Evolutionary conservation across 2,888 invertebrate genomes (phyloP), one percentile per base, ranked within the genome.

Genomic region (Lacanobia oleracea): DNA sequence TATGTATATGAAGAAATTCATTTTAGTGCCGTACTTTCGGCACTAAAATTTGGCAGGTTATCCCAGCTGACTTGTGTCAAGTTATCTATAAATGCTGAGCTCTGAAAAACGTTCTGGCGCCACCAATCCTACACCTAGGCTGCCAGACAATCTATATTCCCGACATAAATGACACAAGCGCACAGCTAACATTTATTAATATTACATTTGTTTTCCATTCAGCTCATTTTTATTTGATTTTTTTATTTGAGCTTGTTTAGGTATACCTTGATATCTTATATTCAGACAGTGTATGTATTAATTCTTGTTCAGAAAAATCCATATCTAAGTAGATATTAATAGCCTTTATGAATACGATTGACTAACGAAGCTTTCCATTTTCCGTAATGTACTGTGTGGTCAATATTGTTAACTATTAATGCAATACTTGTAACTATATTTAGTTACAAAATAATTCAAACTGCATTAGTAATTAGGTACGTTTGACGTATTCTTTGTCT

Each of bases 131-230:
- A 80, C 65, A 56, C 71, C 57, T 62, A 62, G n/a, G 23, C 48
- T 33, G 50, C 80, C 67, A 80, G 53, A 76, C 72, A 64, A 76
- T 68, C 40, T 62, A 23, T 77, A 61, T 73, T 79, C 78, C 54
- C 23, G 51, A 73, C 33, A 73, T 81, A 63, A 60, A 81, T n/a
- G n/a, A n/a, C n/a, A n/a, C n/a, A n/a, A n/a, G n/a, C n/a, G n/a
- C n/a, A n/a, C n/a, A n/a, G n/a, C n/a, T n/a, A n/a, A n/a, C 37
- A 54, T 56, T 18, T 77, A 77, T 64, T 61, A 77, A 50, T 60
- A 60, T 56, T 61, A 72, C 16, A 59, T 51, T 61, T 50, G 48
- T 62, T 27, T 60, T 53, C 48, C 62, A 59, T 53, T 48, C 62
- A 60, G 67, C 67, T 67, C 67, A 62, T 70, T 77, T 60, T 69